Percentiles rank a stretch among this genome's conserved stretches.
Conservation (phyloP, 2,797 vertebrate species). For the Fringilla coelebs region DNA sequence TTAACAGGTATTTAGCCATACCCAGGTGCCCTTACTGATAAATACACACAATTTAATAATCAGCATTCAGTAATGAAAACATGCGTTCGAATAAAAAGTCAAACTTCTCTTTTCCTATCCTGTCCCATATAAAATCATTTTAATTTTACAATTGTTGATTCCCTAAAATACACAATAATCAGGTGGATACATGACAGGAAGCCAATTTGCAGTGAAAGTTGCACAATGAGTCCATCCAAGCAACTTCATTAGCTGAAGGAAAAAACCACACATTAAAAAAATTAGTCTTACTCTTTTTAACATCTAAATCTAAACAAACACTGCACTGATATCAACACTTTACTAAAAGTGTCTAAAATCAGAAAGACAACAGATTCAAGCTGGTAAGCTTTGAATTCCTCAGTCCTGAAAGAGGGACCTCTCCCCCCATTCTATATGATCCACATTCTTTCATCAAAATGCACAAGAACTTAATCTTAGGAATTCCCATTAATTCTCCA, state of each 20-base stretch:
- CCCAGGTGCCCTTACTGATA: slow-evolving; percentile 71
- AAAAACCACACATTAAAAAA: not conserved
- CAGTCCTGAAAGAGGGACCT: not conserved
- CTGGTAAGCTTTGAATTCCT: not conserved
- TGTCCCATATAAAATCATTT: slow-evolving; percentile 70
- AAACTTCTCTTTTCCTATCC: slow-evolving; percentile 67
- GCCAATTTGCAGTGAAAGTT: slow-evolving; percentile 92
- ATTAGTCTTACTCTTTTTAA: not conserved
- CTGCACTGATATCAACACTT: not conserved
- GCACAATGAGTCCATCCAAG: slow-evolving; percentile 93
- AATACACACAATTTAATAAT: slow-evolving; percentile 77
- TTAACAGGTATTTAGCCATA: slow-evolving; percentile 74
- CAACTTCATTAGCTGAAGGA: slow-evolving; percentile 88
- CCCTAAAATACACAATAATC: slow-evolving; percentile 93
- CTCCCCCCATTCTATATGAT: not conserved
- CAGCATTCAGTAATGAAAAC: slow-evolving; percentile 74
- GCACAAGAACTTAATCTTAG: not conserved
- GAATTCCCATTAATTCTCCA: not conserved
- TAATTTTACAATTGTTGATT: slow-evolving; percentile 31
- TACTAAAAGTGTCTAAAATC: not conserved
- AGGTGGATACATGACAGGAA: slow-evolving; percentile 93
- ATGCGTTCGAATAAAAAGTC: slow-evolving; percentile 77
- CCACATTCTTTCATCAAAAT: not conserved
- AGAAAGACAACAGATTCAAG: not conserved
- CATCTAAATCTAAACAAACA: not conserved